Evolutionary conservation across 2,797 vertebrate genomes (phyloP).

Genomic region (Brachyrhaphis roseni): DNA sequence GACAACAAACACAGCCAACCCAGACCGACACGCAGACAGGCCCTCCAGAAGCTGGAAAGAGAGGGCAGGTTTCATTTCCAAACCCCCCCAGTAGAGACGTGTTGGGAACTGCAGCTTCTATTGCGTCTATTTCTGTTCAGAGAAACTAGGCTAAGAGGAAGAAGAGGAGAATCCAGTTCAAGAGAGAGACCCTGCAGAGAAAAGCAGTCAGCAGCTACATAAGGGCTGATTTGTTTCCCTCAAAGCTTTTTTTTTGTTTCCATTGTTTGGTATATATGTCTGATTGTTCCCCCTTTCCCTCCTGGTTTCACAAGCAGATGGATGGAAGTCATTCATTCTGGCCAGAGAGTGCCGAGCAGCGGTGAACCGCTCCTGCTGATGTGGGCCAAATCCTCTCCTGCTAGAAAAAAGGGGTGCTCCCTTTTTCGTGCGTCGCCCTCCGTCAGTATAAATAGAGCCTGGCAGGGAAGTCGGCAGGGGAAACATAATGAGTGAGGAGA

Average conservation of each 20-base stretch:
- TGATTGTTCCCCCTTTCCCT: constrained; percentile 59
- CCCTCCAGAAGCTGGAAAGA: constrained; percentile 31
- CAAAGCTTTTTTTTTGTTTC: constrained; percentile 44
- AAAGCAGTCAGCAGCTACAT: constrained; percentile 44
- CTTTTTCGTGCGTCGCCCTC: constrained; percentile 55
- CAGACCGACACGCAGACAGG: constrained; percentile 15
- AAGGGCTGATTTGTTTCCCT: constrained; percentile 40
- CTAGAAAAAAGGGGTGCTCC: constrained; percentile 52
- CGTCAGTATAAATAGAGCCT: constrained; percentile 66
- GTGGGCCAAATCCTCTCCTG: constrained; percentile 64
- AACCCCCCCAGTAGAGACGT: constrained; percentile 68
- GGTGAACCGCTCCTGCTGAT: constrained; percentile 74
- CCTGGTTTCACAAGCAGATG: constrained; percentile 56
- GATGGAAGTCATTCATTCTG: constrained; percentile 74
- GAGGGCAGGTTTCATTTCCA: constrained; percentile 71
- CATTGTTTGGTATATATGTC: constrained; percentile 53
- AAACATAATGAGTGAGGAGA: constrained; percentile 56
- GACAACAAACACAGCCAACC: constrained; percentile 17
- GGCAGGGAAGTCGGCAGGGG: constrained; percentile 32
- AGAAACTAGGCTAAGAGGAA: constrained; percentile 80
- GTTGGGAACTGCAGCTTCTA: constrained; percentile 53
- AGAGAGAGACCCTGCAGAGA: constrained; percentile 30
- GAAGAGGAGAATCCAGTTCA: constrained; percentile 67
- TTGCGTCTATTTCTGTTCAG: constrained; percentile 79
- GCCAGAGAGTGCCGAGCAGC: constrained; percentile 54